These are phyloP conservation scores for Oikopleura dioica DNA, from an alignment of 23 tunicate species.

Conservation along the genomic window DNA sequence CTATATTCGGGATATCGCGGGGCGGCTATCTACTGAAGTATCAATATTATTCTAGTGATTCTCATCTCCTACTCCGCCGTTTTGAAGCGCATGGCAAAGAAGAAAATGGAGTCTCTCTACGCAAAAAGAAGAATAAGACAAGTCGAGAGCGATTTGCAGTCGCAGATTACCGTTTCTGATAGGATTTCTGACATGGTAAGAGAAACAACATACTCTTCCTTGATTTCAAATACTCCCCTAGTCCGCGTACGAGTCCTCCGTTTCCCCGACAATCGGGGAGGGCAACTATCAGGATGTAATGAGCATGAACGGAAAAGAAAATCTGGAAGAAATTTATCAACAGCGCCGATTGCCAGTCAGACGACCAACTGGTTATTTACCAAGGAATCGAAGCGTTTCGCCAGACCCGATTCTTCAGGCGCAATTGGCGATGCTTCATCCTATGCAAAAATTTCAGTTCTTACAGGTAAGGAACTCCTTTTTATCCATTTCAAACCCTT, in stretches of 20 bases:
- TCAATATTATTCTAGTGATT: too few species aligned
- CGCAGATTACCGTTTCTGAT: background rate
- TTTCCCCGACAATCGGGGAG: background rate
- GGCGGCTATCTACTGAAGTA: too few species aligned
- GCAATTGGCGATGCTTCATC: slow-evolving; percentile 11
- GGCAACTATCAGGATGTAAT: background rate
- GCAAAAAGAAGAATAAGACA: background rate
- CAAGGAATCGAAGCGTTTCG: too few species aligned
- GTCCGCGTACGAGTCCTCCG: background rate
- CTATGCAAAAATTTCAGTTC: slow-evolving; percentile 6
- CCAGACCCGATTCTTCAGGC: background rate
- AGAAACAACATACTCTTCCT: too few species aligned
- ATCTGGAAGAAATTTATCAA: background rate
- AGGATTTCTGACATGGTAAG: slow-evolving; percentile 1
- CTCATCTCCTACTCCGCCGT: background rate
- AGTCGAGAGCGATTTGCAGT: background rate
- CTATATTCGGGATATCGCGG: too few species aligned
- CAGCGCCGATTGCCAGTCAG: background rate
- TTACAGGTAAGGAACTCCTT: slow-evolving; percentile 1
- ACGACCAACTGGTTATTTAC: too few species aligned
- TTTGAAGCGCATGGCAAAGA: background rate
- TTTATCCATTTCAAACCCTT: background rate
- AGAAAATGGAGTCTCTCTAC: background rate
- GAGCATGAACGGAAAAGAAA: background rate
- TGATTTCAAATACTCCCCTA: background rate